These are phyloP conservation scores for Podiceps cristatus DNA, from an alignment of 2,113 vertebrate species.

Conservation along the genomic window DNA sequence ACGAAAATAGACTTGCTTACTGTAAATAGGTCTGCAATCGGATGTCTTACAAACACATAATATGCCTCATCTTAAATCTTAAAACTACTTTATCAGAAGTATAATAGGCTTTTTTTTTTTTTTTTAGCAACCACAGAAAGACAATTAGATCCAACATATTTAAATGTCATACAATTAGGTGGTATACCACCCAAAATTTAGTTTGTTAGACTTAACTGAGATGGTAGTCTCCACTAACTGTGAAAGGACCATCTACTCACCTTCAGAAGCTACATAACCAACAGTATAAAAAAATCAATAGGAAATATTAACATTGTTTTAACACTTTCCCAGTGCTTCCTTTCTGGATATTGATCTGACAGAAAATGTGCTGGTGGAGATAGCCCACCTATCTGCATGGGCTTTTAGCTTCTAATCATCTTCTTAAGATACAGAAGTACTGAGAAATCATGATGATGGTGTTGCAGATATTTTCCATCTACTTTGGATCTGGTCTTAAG, in stretches of 20 bases:
- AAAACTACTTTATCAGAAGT: background rate
- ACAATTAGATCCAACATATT: background rate
- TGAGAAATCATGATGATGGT: background rate
- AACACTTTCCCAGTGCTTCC: background rate
- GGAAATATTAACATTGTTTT: background rate
- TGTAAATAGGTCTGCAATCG: background rate
- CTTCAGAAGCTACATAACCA: background rate
- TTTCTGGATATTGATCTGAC: background rate
- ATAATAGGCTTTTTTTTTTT: background rate
- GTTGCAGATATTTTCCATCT: background rate
- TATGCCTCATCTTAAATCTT: background rate
- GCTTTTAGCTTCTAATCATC: background rate
- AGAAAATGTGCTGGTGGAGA: background rate
- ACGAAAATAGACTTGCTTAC: background rate
- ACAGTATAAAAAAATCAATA: background rate
- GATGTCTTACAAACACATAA: background rate
- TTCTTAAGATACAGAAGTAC: background rate
- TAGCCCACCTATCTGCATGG: background rate
- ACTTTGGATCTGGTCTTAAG: background rate
- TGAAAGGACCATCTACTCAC: background rate
- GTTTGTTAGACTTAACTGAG: background rate
- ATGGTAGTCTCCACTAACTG: background rate
- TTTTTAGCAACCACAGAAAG: background rate
- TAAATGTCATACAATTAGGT: background rate
- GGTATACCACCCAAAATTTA: background rate